These are phyloP conservation scores for Phymanthus crucifer DNA, from an alignment of 92 coral and sea anemone genomes.

Conservation along the genomic window DNA sequence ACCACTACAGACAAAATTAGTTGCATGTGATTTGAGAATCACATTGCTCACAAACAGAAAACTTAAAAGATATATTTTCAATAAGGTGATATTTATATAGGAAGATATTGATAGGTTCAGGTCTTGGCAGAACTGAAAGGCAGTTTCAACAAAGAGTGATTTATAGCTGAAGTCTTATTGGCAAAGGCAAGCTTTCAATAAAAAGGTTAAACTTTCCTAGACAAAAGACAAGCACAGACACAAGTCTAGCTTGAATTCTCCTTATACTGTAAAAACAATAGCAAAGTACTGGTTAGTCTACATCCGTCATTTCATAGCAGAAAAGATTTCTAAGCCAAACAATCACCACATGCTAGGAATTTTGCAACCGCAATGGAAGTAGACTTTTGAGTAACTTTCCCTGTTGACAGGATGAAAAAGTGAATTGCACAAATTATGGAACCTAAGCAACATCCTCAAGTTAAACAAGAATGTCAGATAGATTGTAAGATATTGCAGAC, in stretches of 20 bases:
- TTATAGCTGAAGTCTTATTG: slow-evolving; percentile 13
- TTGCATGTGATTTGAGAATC: slow-evolving; percentile 14
- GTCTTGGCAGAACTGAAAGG: not conserved
- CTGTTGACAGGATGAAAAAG: not conserved
- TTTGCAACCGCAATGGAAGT: not conserved
- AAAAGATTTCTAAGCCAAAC: slow-evolving; percentile 5
- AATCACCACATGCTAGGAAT: slow-evolving; percentile 22
- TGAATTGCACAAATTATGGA: not conserved
- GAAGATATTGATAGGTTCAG: not conserved
- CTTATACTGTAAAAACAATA: slow-evolving; percentile 5
- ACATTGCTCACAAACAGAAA: not conserved
- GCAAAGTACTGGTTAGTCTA: slow-evolving; percentile 10
- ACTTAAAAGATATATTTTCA: not conserved
- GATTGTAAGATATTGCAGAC: slow-evolving; percentile 12
- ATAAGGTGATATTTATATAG: not conserved
- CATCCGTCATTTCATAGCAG: not conserved
- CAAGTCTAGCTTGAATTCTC: slow-evolving; percentile 13
- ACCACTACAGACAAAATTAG: not conserved
- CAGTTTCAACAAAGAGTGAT: not conserved
- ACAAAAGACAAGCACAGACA: slow-evolving; percentile 14
- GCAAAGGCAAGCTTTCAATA: not conserved
- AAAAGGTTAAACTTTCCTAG: not conserved
- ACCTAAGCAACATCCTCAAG: slow-evolving; percentile 22
- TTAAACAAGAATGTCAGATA: slow-evolving; percentile 32
- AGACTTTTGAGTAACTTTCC: slow-evolving; percentile 2